Percentiles rank a stretch among this genome's conserved stretches.
Conservation (phyloP, 2,797 vertebrate species). For the Anguilla marmorata region DNA sequence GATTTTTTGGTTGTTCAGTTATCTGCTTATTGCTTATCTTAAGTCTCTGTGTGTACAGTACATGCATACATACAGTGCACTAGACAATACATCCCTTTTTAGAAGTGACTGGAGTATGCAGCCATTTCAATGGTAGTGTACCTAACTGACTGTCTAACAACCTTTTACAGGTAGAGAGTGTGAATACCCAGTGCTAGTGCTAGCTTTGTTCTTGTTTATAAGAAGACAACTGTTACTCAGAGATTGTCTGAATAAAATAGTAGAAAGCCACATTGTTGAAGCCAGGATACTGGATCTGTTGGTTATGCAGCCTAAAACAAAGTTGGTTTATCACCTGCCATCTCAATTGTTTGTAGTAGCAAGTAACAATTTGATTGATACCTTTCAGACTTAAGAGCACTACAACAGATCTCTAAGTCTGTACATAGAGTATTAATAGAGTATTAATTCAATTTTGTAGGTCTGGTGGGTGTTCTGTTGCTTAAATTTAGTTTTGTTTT, state of each 20-base stretch:
- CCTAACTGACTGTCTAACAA: background rate
- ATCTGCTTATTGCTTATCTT: background rate
- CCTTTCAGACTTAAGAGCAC: conserved; percentile 56
- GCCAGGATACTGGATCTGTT: background rate
- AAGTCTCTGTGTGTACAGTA: background rate
- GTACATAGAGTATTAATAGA: conserved; percentile 32
- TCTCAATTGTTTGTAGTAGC: conserved; percentile 39
- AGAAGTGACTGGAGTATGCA: background rate
- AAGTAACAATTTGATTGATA: conserved; percentile 58
- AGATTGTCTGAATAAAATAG: conserved; percentile 41
- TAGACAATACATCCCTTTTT: background rate
- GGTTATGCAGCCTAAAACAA: background rate
- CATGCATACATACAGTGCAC: no score
- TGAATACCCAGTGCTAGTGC: background rate
- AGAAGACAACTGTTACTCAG: conserved; percentile 38
- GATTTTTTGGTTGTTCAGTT: background rate
- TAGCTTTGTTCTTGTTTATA: background rate
- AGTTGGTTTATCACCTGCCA: conserved; percentile 52
- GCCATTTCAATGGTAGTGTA: background rate
- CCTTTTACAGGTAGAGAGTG: background rate
- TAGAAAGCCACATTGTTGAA: conserved; percentile 26
- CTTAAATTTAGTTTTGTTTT: conserved; percentile 45
- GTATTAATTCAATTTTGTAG: conserved; percentile 66
- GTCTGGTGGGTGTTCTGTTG: conserved; percentile 57
- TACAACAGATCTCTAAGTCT: conserved; percentile 48